phyloP scores from a whole-genome alignment of 92 coral and sea anemone species.

The Parazoanthus atlanticus region DNA sequence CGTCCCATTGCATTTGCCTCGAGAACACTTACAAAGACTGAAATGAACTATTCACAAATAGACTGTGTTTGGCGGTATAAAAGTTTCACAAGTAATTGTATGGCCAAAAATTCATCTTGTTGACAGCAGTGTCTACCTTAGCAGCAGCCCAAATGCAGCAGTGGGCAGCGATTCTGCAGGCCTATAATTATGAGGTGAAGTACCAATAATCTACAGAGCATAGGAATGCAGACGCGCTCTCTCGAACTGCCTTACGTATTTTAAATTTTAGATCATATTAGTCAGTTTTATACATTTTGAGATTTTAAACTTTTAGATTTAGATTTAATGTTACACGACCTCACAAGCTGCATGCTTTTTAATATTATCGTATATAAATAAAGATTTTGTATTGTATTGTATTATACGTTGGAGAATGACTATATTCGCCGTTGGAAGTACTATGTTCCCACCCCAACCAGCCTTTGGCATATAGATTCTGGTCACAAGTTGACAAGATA shows the following conservation, averaged over 20 bases:
- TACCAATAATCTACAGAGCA: conserved; percentile 58
- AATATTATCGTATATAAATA: too few species aligned
- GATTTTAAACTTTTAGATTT: too few species aligned
- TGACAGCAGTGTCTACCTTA: conserved; percentile 33
- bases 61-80: conserved; percentile 46
- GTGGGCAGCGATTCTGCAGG: conserved; percentile 60
- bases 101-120: conserved; percentile 38
- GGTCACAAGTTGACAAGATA: conserved; percentile 59
- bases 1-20: conserved; percentile 62
- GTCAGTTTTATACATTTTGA: too few species aligned
- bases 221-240: conserved; percentile 55
- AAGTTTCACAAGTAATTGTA: conserved; percentile 59
- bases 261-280: too few species aligned
- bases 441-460: conserved; percentile 62
- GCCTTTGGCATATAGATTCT: conserved; percentile 63
- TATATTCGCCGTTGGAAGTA: conserved; percentile 60
- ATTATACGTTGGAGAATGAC: conserved; percentile 72
- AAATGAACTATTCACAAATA: conserved; percentile 57
- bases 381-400: too few species aligned
- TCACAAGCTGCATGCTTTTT: too few species aligned
- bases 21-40: conserved; percentile 52
- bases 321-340: too few species aligned
- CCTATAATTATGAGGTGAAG: conserved; percentile 57
- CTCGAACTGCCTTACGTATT: too few species aligned
- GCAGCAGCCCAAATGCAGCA: conserved; percentile 59